Conservation (phyloP, 2,113 vertebrate genomes). For the Oryzias curvinotus region DNA sequence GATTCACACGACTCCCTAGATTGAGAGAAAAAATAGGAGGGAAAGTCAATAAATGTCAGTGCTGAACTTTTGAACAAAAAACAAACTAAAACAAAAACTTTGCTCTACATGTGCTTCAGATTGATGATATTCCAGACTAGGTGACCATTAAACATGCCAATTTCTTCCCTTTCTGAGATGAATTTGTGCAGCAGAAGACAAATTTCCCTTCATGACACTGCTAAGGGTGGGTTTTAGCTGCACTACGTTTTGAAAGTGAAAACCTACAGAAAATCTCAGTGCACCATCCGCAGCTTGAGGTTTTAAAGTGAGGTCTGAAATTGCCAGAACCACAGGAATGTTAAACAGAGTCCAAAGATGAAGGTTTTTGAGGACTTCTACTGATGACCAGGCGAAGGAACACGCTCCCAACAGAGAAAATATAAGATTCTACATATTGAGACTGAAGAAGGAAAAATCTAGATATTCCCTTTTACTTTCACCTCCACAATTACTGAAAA, state of each 20-base stretch:
- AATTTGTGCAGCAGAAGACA: slow-evolving; percentile 17
- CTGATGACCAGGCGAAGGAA: slow-evolving; percentile 49
- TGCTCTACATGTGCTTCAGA: slow-evolving; percentile 15
- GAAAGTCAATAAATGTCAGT: slow-evolving; percentile 6
- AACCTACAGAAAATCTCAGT: slow-evolving; percentile 46
- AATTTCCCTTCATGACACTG: slow-evolving; percentile 21
- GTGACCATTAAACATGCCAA: slow-evolving; percentile 36
- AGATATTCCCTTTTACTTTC: too few relatives aligned
- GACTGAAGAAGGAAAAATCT: background rate
- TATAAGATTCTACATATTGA: slow-evolving; percentile 17
- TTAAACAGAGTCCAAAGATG: slow-evolving; percentile 65
- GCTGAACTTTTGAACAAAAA: slow-evolving; percentile 13
- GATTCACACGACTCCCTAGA: slow-evolving; percentile 92
- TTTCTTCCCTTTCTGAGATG: slow-evolving; percentile 29
- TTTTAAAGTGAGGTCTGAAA: slow-evolving; percentile 61
- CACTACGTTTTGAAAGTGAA: slow-evolving; percentile 29
- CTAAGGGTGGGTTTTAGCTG: slow-evolving; percentile 12
- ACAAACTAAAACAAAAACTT: slow-evolving; percentile 15
- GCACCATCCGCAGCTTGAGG: slow-evolving; percentile 47
- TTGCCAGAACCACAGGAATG: slow-evolving; percentile 73
- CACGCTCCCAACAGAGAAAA: slow-evolving; percentile 47
- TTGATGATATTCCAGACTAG: slow-evolving; percentile 23
- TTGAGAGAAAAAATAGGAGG: slow-evolving; percentile 29
- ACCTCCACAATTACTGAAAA: background rate
- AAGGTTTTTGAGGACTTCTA: slow-evolving; percentile 59